phyloP scores from a whole-genome alignment of 2,797 vertebrate species.

The Thamnophis elegans region DNA sequence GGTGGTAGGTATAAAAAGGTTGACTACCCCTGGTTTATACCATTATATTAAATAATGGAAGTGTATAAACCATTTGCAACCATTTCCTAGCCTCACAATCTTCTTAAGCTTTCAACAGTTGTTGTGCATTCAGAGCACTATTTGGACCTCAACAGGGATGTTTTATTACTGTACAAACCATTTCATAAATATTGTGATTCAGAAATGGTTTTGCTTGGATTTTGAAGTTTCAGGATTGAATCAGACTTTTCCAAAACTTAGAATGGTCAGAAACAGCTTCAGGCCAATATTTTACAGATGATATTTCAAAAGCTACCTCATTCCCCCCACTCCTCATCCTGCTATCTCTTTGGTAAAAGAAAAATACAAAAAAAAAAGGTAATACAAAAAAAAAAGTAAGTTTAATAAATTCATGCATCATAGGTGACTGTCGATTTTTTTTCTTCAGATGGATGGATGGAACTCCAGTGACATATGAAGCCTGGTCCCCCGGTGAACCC shows the following conservation, averaged over 20 bases:
- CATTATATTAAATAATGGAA: not conserved
- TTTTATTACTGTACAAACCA: not conserved
- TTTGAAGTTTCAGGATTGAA: not conserved
- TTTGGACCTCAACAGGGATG: not conserved
- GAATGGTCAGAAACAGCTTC: not conserved
- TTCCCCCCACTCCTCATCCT: not conserved
- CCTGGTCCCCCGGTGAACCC: conserved; percentile 90
- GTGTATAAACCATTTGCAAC: not conserved
- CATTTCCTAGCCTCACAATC: not conserved
- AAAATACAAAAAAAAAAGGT: not conserved
- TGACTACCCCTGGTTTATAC: too few relatives aligned
- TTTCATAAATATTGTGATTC: not conserved
- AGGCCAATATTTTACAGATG: not conserved
- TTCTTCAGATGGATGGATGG: conserved; percentile 88
- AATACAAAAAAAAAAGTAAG: too few relatives aligned
- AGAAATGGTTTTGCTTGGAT: not conserved
- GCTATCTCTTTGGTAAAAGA: not conserved
- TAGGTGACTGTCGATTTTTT: not conserved
- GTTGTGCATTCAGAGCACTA: not conserved
- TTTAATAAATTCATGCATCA: not conserved
- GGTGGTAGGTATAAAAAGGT: too few relatives aligned
- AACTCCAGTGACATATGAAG: conserved; percentile 79
- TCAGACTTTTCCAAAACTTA: not conserved
- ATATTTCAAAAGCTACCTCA: not conserved
- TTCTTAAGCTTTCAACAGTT: not conserved